Percentiles rank a stretch among this genome's conserved stretches.
phyloP scores from a whole-genome alignment of 2,888 invertebrate species.

The Willowsia nigromaculata region DNA sequence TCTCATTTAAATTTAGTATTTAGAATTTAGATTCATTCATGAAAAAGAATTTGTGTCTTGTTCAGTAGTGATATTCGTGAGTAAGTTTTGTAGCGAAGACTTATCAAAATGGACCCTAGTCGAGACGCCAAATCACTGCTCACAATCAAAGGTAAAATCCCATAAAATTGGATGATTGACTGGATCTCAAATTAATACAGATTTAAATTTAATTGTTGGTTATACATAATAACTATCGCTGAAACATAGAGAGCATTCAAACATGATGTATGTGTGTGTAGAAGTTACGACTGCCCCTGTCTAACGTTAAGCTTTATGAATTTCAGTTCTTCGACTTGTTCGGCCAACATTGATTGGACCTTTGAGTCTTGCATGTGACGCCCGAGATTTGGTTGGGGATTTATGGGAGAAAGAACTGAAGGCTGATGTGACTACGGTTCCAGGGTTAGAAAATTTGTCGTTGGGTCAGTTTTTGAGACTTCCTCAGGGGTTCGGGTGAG shows the following conservation, averaged over 20 bases:
- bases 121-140: conserved; percentile 76
- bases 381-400: conserved; percentile 91
- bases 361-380: conserved; percentile 90
- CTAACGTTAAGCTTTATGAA: conserved; percentile 4
- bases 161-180: background rate
- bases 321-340: conserved; percentile 94
- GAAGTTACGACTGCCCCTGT: too few species aligned
- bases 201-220: background rate
- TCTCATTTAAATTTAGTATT: too few species aligned
- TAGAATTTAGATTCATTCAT: too few species aligned
- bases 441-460: conserved; percentile 90
- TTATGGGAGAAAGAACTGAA: conserved; percentile 89
- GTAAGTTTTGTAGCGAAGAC: too few species aligned
- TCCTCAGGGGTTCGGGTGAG: conserved; percentile 96
- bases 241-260: too few species aligned
- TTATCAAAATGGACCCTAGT: conserved; percentile 57
- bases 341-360: conserved; percentile 93
- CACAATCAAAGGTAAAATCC: conserved; percentile 77
- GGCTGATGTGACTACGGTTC: conserved; percentile 91
- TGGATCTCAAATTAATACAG: background rate
- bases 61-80: too few species aligned
- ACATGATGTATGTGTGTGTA: too few species aligned
- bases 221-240: too few species aligned
- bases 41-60: too few species aligned
- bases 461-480: conserved; percentile 94